These are phyloP conservation scores for Ophiodon elongatus DNA, from an alignment of 2,113 vertebrate species.

Conservation along the genomic window DNA sequence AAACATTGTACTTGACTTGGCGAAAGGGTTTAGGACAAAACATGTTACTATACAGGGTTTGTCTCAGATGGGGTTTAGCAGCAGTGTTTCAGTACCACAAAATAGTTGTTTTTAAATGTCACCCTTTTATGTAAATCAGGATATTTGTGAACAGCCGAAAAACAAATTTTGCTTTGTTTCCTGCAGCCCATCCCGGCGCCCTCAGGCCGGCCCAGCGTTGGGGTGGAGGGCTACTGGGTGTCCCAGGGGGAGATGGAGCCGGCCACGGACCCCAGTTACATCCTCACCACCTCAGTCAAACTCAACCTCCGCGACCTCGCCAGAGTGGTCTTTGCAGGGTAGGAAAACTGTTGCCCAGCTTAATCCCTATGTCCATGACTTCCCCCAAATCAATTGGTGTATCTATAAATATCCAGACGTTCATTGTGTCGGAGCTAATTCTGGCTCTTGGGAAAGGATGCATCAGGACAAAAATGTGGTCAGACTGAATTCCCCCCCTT, in stretches of 20 bases:
- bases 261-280: conserved; percentile 89
- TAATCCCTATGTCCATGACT: neutral
- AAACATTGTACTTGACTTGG: too few species aligned
- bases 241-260: conserved; percentile 91
- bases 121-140: neutral
- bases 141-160: neutral
- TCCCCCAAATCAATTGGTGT: conserved; percentile 34
- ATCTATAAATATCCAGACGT: conserved; percentile 25
- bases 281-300: conserved; percentile 94
- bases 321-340: conserved; percentile 95
- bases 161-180: neutral
- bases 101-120: neutral
- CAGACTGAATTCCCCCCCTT: conserved; percentile 14
- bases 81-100: neutral
- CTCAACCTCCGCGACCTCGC: conserved; percentile 94
- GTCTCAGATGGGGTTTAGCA: neutral
- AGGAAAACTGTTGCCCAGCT: conserved; percentile 60
- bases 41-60: too few species aligned
- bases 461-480: conserved; percentile 13
- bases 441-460: neutral
- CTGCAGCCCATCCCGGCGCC: conserved; percentile 92
- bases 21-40: too few species aligned
- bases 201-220: conserved; percentile 82
- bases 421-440: conserved; percentile 29
- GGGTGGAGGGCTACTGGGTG: conserved; percentile 96